Percentiles rank a stretch among this genome's conserved stretches.
Evolutionary conservation across 1,140 invertebrate species (phyloP).

Genomic region (Whitmania pigra): DNA sequence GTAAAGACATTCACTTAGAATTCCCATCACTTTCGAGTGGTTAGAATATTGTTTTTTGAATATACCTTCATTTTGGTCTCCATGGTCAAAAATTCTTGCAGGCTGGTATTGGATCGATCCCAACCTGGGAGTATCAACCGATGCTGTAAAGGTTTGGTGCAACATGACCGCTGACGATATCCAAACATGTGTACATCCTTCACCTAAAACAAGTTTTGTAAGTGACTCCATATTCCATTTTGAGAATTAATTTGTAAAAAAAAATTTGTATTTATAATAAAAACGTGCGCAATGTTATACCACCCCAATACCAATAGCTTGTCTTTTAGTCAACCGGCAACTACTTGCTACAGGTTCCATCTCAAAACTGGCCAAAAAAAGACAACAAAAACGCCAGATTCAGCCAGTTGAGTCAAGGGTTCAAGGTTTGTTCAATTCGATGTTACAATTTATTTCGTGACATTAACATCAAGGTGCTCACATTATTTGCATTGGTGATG

Average conservation of each 20-base stretch:
- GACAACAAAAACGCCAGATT: neutral
- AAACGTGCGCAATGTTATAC: too few relatives aligned
- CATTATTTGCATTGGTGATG: neutral
- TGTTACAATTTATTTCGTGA: neutral
- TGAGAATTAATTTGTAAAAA: neutral
- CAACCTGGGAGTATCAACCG: slow-evolving; percentile 61
- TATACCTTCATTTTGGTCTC: slow-evolving; percentile 15
- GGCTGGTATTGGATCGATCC: slow-evolving; percentile 82
- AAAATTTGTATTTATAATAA: too few relatives aligned
- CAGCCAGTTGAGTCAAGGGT: neutral
- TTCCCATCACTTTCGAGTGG: slow-evolving; percentile 64
- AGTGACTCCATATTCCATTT: slow-evolving; percentile 17
- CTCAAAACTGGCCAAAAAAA: too few relatives aligned
- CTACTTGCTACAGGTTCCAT: too few relatives aligned
- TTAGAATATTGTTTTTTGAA: slow-evolving; percentile 37
- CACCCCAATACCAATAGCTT: too few relatives aligned
- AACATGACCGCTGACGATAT: slow-evolving; percentile 59
- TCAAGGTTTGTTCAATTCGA: neutral
- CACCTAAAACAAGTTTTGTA: slow-evolving; percentile 52
- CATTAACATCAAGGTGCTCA: too few relatives aligned
- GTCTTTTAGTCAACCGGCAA: too few relatives aligned
- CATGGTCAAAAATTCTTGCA: slow-evolving; percentile 32
- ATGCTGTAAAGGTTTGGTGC: slow-evolving; percentile 63
- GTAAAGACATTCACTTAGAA: slow-evolving; percentile 61
- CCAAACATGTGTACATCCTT: slow-evolving; percentile 63